Evolutionary conservation across 2,113 vertebrate genomes (phyloP).

Genomic region (Coregonus clupeaformis): DNA sequence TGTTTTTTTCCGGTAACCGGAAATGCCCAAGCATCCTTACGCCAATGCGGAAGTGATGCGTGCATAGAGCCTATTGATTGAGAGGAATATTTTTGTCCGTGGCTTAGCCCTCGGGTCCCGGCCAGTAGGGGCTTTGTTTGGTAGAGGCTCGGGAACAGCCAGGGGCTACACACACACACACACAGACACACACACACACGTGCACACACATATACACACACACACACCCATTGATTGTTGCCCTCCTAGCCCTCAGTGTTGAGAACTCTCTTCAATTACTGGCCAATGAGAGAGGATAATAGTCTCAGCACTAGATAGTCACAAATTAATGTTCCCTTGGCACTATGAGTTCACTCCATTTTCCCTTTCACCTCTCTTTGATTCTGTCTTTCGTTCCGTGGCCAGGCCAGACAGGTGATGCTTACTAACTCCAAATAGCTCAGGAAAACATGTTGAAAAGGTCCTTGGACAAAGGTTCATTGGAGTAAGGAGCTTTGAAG

Average conservation of each 20-base stretch:
- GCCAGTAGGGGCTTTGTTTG: conserved; percentile 20
- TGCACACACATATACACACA: too few relatives aligned
- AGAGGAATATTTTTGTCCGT: conserved; percentile 37
- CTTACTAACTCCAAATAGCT: conserved; percentile 48
- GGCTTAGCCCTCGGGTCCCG: conserved; percentile 29
- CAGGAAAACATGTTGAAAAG: conserved; percentile 56
- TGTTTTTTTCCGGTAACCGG: too few relatives aligned
- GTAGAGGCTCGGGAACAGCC: conserved; percentile 22
- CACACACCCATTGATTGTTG: conserved; percentile 4
- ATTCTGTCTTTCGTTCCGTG: conserved; percentile 46
- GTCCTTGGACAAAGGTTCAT: conserved; percentile 35
- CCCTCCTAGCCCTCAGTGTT: too few relatives aligned
- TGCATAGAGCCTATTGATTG: too few relatives aligned
- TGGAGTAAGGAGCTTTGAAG: conserved; percentile 43
- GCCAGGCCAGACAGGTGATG: conserved; percentile 38
- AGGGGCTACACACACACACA: conserved; percentile 21
- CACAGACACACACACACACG: too few relatives aligned
- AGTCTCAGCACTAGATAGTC: conserved; percentile 25
- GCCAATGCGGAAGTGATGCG: too few relatives aligned
- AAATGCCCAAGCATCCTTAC: too few relatives aligned
- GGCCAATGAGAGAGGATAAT: conserved; percentile 28
- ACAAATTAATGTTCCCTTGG: not conserved
- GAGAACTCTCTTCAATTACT: not conserved
- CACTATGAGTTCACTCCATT: conserved; percentile 36
- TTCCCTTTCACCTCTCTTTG: conserved; percentile 41